These are phyloP conservation scores for Heliconius hewitsoni DNA, from an alignment of 1,140 invertebrate species.

Conservation along the genomic window DNA sequence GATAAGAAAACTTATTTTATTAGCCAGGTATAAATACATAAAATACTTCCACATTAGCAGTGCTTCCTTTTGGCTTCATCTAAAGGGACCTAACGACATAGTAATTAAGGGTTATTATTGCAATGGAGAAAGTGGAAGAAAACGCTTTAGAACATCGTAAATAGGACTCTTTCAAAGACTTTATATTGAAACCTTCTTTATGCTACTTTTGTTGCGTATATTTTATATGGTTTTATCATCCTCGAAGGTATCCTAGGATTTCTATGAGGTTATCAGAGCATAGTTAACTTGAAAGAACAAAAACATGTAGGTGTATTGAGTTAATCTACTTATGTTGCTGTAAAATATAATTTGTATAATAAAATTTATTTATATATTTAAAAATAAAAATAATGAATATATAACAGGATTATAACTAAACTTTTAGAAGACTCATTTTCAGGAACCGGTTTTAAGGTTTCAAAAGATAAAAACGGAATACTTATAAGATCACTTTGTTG, in stretches of 20 bases:
- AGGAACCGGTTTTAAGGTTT: too few species aligned
- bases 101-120: constrained; percentile 40
- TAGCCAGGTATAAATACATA: constrained; percentile 6
- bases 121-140: constrained; percentile 33
- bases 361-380: too few species aligned
- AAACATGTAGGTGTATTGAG: neutral
- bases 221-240: constrained; percentile 5
- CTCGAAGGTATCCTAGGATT: neutral
- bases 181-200: constrained; percentile 4
- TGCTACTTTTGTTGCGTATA: constrained; percentile 1
- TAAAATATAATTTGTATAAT: too few species aligned
- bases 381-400: too few species aligned
- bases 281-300: neutral
- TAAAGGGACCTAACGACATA: constrained; percentile 26
- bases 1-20: constrained; percentile 33
- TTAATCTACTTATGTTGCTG: neutral
- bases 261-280: neutral
- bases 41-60: neutral
- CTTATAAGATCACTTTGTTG: too few species aligned
- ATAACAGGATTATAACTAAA: too few species aligned
- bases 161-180: constrained; percentile 21
- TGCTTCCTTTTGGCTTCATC: neutral
- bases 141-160: constrained; percentile 46
- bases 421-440: too few species aligned
- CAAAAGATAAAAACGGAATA: too few species aligned